Base-by-base conservation (phyloP, 2,113 vertebrate genomes). In the Macquaria ambigua region DNA sequence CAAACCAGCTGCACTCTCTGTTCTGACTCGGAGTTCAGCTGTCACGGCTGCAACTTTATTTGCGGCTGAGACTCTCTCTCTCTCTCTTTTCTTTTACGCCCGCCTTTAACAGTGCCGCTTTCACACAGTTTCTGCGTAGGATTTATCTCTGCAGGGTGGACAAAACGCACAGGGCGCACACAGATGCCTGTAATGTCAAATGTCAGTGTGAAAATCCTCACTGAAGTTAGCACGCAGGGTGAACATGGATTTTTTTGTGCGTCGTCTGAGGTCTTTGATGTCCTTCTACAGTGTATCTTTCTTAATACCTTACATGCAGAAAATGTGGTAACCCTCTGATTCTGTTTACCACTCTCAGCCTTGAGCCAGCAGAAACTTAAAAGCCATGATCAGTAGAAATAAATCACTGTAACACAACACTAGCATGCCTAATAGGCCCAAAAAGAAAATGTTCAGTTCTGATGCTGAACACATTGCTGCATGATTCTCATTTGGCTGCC, bases 1-100 rank as follows among this genome's bases (percentile, higher is more conserved):
- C 11, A 87, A 83, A 74, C 25, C 79, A 85, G 82, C 71, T 78
- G 85, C 52, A 23, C 48, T 56, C 63, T 83, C 25, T 83, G 75
- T 43, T 74, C 79, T 62, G 64, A 25, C 28, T 31, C 53, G 50
- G n/a, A 25, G 50, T 69, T 28, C 55, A 78, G 78, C 41, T 70
- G 56, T 67, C 55, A 77, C 10, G 0, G 58, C 37, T 64, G 14
- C 61, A 62, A 87, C 74, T 43, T 76, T 52, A 85, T 87, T 86
- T 71, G 61, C 9, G 48, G 10, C 63, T n/a, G 6, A 28, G 53
- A 76, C 28, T 46, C 64, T 48, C 39, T 79, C 58, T 50, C 16
- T 28, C 43, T n/a, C 5, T 39, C 28, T 52, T 52, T 64, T n/a
- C 59, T 71, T 68, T 41, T 14, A 28, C 5, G 15, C 14, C 34